Evolutionary conservation across 2,888 invertebrate species (phyloP), one percentile per base, ranked within the genome.

Genomic region (Cephus runcator): DNA sequence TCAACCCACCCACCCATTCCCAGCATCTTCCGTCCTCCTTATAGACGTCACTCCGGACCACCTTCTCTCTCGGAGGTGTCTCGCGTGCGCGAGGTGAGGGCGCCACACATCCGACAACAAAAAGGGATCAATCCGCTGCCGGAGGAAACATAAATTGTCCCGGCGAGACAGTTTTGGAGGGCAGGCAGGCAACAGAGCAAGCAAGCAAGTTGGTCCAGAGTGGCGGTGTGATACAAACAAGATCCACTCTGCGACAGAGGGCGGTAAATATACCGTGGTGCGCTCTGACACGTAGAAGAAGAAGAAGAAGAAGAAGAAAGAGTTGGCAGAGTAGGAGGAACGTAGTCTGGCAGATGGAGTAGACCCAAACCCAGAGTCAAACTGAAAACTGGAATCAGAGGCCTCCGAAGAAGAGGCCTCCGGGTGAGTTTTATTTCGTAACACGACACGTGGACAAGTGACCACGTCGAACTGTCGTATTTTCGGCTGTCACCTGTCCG

Each of bases 101-200:
- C 83, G 84, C 79, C 79, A 81, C 78, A 79, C 80, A 82, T 83
- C 80, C 80, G 82, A 85, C 87, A 87, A 89, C 87, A 88, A 89
- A 90, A 89, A 88, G 88, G 88, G 89, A 90, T 90, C 90, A 90
- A 90, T 90, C 90, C 87, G 87, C 85, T 84, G 83, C 84, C 82
- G 85, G 86, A 89, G 88, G 88, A 89, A 89, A 89, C 89, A 89
- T 90, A 90, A 90, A 90, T 90, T 89, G 88, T 87, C 81, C 79
- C 80, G 82, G 82, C 85, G 86, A 84, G 89, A 90, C 89, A 87
- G 87, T 88, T 90, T 87, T 87, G 83, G 87, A 83, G 86, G 85
- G 86, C 85, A 83, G 84, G 87, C 83, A 79, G 77, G 35, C 75
- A 81, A 78, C 73, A 77, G 82, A 80, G 79, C 75, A 76, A 80